These are phyloP conservation scores for Cetoscarus ocellatus DNA, from an alignment of 2,797 vertebrate species.

Conservation along the genomic window DNA sequence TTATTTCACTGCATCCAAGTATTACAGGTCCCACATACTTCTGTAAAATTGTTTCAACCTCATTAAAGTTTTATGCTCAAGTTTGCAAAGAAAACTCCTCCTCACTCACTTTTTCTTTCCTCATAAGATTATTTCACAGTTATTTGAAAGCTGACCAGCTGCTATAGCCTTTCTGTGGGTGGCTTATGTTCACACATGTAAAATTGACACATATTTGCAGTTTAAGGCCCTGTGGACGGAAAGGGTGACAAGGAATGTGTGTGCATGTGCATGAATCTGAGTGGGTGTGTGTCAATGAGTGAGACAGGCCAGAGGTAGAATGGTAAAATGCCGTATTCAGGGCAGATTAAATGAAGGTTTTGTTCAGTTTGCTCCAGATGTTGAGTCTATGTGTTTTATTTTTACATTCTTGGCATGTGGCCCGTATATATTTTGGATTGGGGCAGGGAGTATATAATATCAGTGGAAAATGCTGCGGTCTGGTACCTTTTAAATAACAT, in stretches of 20 bases:
- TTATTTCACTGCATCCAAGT: not conserved
- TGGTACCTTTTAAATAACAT: constrained; percentile 99
- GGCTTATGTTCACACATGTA: not conserved
- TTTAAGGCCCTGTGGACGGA: constrained; percentile 28
- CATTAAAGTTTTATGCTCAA: not conserved
- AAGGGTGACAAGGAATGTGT: constrained; percentile 29
- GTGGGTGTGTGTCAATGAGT: constrained; percentile 51
- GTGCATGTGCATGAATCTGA: constrained; percentile 29
- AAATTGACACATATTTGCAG: constrained; percentile 18
- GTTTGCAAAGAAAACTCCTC: not conserved
- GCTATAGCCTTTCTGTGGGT: not conserved
- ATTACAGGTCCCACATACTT: not conserved
- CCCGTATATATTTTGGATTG: constrained; percentile 99
- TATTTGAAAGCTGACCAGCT: constrained; percentile 42
- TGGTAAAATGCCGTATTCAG: constrained; percentile 94
- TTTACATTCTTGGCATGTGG: constrained; percentile 94
- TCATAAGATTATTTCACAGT: constrained; percentile 9
- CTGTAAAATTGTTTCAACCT: not conserved
- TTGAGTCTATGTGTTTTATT: constrained; percentile 97
- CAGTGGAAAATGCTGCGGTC: constrained; percentile 99
- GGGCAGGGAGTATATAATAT: constrained; percentile 99
- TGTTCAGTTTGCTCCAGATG: constrained; percentile 99
- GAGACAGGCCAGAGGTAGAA: constrained; percentile 90
- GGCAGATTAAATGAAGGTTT: constrained; percentile 98
- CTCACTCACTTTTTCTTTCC: not conserved